Evolutionary conservation across 2,888 invertebrate genomes (phyloP), one percentile per base, ranked within the genome.

Genomic region (Sycophila texana): DNA sequence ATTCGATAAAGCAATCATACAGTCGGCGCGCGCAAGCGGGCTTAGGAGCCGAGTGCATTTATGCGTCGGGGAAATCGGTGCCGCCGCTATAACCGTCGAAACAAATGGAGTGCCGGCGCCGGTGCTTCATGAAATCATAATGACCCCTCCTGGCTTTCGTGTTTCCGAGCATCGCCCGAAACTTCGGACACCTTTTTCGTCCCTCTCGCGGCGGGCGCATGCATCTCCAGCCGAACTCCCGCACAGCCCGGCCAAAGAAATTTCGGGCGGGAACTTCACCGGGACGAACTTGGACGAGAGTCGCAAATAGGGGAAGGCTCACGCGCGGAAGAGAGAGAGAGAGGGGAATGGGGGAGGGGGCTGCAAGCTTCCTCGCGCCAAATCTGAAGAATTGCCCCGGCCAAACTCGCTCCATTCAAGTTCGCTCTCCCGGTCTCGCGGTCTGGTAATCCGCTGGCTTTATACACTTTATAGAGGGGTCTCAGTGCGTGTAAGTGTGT

Each of bases 1-100:
- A 76, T 70, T 70, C 51, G 68, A 76, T 76, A 76, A 68, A 76
- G 68, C 68, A 76, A 76, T 76, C 68, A 67, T 55, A 67, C 60
- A 60, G 75, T 70, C 18, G 18, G 22, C 20, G 30, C 61, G 57
- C 26, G 26, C n/a, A n/a, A 26, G 26, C 26, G 26, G 26, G 26
- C 60, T 70, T 53, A 61, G 58, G 26, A 30, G n/a, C 39, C 68
- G 66, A 67, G 60, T 68, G 68, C 68, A 70, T 70, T 61, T 61
- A 20, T 63, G 39, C 14, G 47, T n/a, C 14, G n/a, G 61, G 30
- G 67, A 67, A 67, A 68, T 75, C 70, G 61, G 68, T 60, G 57
- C 39, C 22, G 0, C 14, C 55, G n/a, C 20, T 61, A 60, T 71
- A 55, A 30, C 39, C 14, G 39, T 14, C 66, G 74, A 75, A 61